A percentile compares a stretch with the other conserved stretches of the same genome.
phyloP scores from a whole-genome alignment of 2,797 vertebrate species.

The Tadarida brasiliensis region DNA sequence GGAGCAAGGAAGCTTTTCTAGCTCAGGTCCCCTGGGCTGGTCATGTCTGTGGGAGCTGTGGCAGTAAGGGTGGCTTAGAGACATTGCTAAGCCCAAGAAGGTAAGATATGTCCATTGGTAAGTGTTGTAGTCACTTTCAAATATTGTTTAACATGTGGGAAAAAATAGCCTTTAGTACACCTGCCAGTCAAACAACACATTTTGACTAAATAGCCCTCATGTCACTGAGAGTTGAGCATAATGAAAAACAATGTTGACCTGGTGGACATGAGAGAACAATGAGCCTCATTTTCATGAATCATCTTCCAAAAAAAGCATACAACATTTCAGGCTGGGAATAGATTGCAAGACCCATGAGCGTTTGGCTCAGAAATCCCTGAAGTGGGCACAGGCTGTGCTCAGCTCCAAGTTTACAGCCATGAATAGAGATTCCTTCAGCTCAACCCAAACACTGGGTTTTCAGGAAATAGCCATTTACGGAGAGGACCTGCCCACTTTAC shows the following conservation, averaged over 20 bases:
- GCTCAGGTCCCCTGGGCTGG: not conserved
- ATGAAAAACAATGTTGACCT: slow-evolving; percentile 50
- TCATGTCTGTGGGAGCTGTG: not conserved
- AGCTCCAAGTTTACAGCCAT: not conserved
- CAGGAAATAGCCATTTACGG: slow-evolving; percentile 34
- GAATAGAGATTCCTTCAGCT: slow-evolving; percentile 15
- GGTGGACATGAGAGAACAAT: not conserved
- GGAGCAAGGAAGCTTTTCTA: not conserved
- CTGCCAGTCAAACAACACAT: not conserved
- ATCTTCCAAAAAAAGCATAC: not conserved
- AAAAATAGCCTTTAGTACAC: not conserved
- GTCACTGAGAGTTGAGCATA: not conserved
- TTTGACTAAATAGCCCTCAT: slow-evolving; percentile 2
- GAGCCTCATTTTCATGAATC: slow-evolving; percentile 17
- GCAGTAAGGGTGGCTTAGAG: not conserved
- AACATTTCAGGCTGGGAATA: not conserved
- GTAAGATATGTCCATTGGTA: not conserved
- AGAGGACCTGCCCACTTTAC: slow-evolving; percentile 1
- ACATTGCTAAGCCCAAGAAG: not conserved
- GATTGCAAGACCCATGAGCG: not conserved
- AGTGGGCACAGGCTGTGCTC: slow-evolving; percentile 28
- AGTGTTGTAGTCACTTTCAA: slow-evolving; percentile 30
- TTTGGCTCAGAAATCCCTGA: not conserved
- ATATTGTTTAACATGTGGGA: not conserved
- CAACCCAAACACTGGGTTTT: not conserved